Evolutionary conservation across 2,888 invertebrate genomes (phyloP), one percentile per base, ranked within the genome.

Genomic region (Heliconius ethilla): DNA sequence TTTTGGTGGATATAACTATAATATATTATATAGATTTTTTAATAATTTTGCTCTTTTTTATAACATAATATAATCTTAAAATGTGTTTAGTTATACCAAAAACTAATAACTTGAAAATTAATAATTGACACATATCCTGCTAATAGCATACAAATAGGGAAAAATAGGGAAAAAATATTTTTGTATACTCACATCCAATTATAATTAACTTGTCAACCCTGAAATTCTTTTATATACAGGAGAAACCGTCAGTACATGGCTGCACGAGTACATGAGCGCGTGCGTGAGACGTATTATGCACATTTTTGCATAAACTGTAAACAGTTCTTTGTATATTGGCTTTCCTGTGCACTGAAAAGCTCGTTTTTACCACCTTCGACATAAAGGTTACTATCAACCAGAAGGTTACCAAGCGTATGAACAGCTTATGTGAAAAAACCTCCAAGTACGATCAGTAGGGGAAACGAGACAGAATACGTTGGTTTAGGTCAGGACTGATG

Each of bases 381-480:
- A 76, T 78, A 81, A 76, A 70, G 73, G 55, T 55, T 55, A 79
- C 29, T 75, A 72, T 79, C 18, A 33, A 65, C 70, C 62, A 18
- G 25, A 67, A 74, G 72, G 66, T 77, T 66, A 40, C 63, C 62
- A 27, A 66, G 40, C 25, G 11, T 72, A 65, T 63, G 63, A 18
- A 65, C 29, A 59, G 59, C 65, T 69, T 73, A 59, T 75, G 75
- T 45, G 74, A 63, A 82, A 84, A 82, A 81, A 81, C 82, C 82
- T 80, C 78, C 83, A 84, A 82, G 84, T 81, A 83, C 89, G 89
- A 91, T 90, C 90, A 90, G 84, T 89, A 86, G 89, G 88, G 83
- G 89, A 90, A 86, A 82, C 84, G 81, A 83, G 82, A 82, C 85
- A 40, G 82, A 82, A 85, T 87, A 82, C 83, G 82, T 87, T 90